Conservation (phyloP, 2,113 vertebrate genomes). For the Megaleporinus macrocephalus region DNA sequence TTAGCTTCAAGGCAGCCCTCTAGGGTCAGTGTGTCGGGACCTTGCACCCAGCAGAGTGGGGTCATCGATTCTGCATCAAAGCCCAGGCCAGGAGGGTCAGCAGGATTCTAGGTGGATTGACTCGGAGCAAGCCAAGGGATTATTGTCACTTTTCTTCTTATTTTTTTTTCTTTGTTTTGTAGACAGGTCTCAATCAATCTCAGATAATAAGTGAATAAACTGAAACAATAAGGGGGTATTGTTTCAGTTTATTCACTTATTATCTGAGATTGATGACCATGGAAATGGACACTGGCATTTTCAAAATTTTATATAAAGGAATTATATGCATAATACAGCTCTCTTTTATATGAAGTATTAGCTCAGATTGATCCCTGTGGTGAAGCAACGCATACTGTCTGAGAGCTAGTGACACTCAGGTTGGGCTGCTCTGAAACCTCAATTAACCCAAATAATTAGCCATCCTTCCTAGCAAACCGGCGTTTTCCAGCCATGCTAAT, state of each 20-base stretch:
- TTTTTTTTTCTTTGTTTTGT: neutral
- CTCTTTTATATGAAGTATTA: neutral
- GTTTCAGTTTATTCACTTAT: neutral
- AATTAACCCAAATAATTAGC: constrained; percentile 80
- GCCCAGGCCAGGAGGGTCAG: constrained; percentile 59
- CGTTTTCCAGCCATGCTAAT: constrained; percentile 73
- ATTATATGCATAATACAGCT: neutral
- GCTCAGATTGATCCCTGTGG: neutral
- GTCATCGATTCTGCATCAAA: constrained; percentile 67
- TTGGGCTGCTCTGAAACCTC: constrained; percentile 68
- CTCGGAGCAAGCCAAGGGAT: constrained; percentile 59
- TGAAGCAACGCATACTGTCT: constrained; percentile 1
- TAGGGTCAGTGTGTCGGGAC: constrained; percentile 51
- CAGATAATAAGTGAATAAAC: neutral
- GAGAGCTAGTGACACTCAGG: constrained; percentile 57
- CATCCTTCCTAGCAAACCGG: constrained; percentile 55
- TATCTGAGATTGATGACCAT: neutral
- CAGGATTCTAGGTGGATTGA: constrained; percentile 53
- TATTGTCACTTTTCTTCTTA: constrained; percentile 33
- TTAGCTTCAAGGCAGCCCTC: constrained; percentile 58
- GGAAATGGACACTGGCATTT: constrained; percentile 9
- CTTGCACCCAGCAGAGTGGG: constrained; percentile 1
- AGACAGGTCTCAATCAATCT: neutral
- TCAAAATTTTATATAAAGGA: neutral
- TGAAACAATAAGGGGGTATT: neutral